Base-by-base conservation (phyloP, 1,140 invertebrate species). In the Delia radicum region DNA sequence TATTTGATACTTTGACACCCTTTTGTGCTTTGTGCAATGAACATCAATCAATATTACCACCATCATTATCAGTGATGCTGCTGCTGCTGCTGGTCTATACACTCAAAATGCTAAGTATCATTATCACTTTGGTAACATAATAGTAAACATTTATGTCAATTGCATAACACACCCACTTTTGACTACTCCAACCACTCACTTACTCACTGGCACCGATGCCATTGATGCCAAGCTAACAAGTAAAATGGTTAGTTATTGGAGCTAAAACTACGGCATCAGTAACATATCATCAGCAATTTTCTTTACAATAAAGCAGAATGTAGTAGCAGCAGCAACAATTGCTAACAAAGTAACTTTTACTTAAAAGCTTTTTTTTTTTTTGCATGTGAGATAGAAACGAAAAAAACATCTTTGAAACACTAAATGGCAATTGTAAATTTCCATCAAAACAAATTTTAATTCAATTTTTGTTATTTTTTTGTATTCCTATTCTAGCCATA, bases 61-160 rank as follows among this genome's bases (percentile, higher is more conserved):
- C 33, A 37, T 7, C 33, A 37, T 37, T 37, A 37, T 37, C 13
- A 13, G 8, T 10, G 33, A 37, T 37, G 33, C 8, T 13, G 13
- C 33, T 2, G 8, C n/a, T n/a, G n/a, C n/a, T n/a, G n/a, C n/a
- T n/a, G n/a, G n/a, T n/a, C n/a, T n/a, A n/a, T 13, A 37, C 13
- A 37, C 8, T 37, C 8, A 55, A 55, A 24, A 1, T 55, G 21
- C n/a, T 21, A 21, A 55, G 48, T 21, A 55, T 55, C 48, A 55
- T 55, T 55, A 55, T 21, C 48, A 55, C 48, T 55, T 55, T 55
- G 48, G 48, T 55, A 55, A 55, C 48, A 55, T 55, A 55, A 55
- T 55, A 55, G 15, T 55, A 55, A 55, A 55, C n/a, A 55, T 55
- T 55, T 55, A 55, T 55, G 48, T 55, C 48, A 55, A 55, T 55